phyloP scores from a whole-genome alignment of 2,797 vertebrate species.

The Phalanger gymnotis region DNA sequence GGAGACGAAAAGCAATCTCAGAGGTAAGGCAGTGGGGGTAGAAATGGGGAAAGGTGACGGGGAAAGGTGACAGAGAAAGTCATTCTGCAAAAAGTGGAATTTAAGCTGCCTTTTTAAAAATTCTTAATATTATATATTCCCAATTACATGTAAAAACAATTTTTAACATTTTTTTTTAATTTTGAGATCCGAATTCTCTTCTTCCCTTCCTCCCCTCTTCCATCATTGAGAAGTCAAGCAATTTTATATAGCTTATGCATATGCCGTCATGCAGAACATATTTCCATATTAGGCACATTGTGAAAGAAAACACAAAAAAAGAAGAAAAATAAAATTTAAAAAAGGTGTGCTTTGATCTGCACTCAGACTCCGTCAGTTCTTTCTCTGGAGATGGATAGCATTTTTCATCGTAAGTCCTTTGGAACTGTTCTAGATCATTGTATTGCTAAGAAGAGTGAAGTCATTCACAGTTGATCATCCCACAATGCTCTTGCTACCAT shows the following conservation, averaged over 20 bases:
- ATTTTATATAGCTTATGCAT: not conserved
- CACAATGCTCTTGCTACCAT: not conserved
- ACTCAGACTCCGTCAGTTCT: not conserved
- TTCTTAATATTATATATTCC: not conserved
- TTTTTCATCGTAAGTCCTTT: not conserved
- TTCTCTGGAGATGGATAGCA: not conserved
- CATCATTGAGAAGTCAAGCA: not conserved
- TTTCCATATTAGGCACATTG: not conserved
- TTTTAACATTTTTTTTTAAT: not conserved
- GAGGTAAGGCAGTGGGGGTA: not conserved
- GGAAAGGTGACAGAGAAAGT: not conserved
- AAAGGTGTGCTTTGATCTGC: not conserved
- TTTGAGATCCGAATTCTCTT: not conserved
- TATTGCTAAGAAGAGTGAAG: not conserved
- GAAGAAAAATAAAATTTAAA: not conserved
- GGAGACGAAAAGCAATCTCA: not conserved
- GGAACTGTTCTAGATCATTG: not conserved
- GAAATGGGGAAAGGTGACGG: not conserved
- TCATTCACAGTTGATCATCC: not conserved
- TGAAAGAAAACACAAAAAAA: not conserved
- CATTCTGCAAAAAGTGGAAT: not conserved
- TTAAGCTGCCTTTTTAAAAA: not conserved
- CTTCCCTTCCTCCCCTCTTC: not conserved
- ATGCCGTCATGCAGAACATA: not conserved
- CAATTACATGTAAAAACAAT: not conserved